Base-by-base conservation (phyloP, 2,888 invertebrate genomes). In the Zelleria hepariella region DNA sequence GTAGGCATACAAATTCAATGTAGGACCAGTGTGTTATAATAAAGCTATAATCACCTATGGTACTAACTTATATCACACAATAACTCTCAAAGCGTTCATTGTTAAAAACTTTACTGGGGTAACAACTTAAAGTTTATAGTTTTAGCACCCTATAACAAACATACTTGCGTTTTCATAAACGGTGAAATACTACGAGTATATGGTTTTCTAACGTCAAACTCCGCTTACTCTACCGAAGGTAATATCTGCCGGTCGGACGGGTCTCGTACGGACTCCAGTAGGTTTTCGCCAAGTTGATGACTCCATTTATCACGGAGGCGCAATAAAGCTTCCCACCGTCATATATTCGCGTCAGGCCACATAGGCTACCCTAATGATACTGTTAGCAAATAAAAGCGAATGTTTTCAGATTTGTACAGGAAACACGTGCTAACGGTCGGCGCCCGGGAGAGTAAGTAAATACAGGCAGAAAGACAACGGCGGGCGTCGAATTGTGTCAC, bases 361-460 rank as follows among this genome's bases (percentile, higher is more conserved):
- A 65, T 74, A 73, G 73, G 73, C 73, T 72, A 68, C 73, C 32
- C 71, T 80, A 80, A 80, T 79, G 77, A 78, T 72, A 76, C 73
- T 66, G 71, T 75, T 71, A 68, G 66, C 71, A 74, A 78, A 77
- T 78, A 78, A 78, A 74, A 73, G 71, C 68, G 67, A 68, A 64
- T 68, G 68, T 70, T 73, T 74, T 68, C 71, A 70, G 73, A 74
- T 72, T 71, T 54, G 55, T 21, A 32, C 21, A 27, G 55, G 32
- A 20, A 54, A 54, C 54, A 26, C 54, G 23, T 23, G 51, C 23
- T 51, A 42, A 5, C 15, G 10, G 10, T 10, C 4, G 15, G 10
- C 32, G 15, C 15, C 15, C 32, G 2, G 15, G 32, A 42, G 15
- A 15, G 15, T 42, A 42, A 15, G 15, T 42, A 42, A 10, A 15